Conservation (phyloP, 2,113 vertebrate genomes). For the Anoura caudifer region DNA sequence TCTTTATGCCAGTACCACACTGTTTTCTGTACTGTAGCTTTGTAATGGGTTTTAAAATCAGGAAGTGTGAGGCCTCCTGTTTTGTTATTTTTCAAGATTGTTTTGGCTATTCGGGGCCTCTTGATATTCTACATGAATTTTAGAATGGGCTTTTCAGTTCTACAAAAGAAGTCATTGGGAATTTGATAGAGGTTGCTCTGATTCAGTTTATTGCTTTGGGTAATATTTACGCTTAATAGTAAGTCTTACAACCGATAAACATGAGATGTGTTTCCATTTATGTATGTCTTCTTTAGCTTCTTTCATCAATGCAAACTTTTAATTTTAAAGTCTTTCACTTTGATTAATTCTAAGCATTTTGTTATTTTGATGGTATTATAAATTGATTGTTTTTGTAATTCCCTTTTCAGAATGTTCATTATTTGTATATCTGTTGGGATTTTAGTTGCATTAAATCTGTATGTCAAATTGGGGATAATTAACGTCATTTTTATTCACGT, state of each 20-base stretch:
- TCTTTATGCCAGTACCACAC: background rate
- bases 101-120: background rate
- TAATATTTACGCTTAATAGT: background rate
- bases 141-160: background rate
- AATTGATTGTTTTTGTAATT: background rate
- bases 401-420: background rate
- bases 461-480: background rate
- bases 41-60: background rate
- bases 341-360: background rate
- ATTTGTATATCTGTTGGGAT: background rate
- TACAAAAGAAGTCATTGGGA: background rate
- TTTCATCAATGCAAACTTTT: background rate
- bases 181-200: background rate
- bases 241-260: background rate
- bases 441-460: background rate
- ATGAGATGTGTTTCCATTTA: background rate
- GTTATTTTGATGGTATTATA: background rate
- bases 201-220: background rate
- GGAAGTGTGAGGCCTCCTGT: background rate
- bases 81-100: background rate
- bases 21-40: background rate
- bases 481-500: background rate
- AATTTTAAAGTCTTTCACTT: background rate
- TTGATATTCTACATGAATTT: background rate
- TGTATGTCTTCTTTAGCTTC: background rate